phyloP scores from a whole-genome alignment of 1,140 invertebrate genomes.

The Leucophenga varia region DNA sequence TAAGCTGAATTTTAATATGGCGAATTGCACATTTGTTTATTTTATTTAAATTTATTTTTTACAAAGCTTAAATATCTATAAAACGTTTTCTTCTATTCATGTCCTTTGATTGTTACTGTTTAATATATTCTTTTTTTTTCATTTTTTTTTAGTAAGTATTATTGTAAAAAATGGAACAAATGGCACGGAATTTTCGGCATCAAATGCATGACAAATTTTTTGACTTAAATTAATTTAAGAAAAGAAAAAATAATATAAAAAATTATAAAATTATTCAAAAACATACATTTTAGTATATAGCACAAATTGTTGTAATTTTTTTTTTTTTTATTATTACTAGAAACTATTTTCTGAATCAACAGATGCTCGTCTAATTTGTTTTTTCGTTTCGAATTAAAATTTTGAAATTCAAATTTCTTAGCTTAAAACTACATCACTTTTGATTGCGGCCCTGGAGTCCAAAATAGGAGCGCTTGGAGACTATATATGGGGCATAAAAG shows the following conservation, averaged over 20 bases:
- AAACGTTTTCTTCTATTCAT: constrained; percentile 25
- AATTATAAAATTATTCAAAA: too few relatives aligned
- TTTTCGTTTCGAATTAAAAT: constrained; percentile 1
- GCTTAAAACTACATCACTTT: constrained; percentile 56
- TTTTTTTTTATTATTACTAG: too few relatives aligned
- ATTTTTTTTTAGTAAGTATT: constrained; percentile 1
- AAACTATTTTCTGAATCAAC: too few relatives aligned
- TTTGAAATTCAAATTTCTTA: constrained; percentile 22
- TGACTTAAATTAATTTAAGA: constrained; percentile 22
- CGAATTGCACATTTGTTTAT: constrained; percentile 33
- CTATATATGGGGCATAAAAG: too few relatives aligned
- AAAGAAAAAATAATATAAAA: neutral
- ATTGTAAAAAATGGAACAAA: constrained; percentile 37
- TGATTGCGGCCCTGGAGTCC: constrained; percentile 28
- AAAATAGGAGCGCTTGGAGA: too few relatives aligned
- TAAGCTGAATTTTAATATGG: constrained; percentile 14
- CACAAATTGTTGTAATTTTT: too few relatives aligned
- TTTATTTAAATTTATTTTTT: too few relatives aligned
- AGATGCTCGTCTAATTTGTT: neutral
- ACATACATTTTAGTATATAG: too few relatives aligned
- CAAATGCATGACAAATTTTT: constrained; percentile 13
- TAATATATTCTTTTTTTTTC: constrained; percentile 17
- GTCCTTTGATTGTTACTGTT: constrained; percentile 43
- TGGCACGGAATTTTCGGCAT: constrained; percentile 47
- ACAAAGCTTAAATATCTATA: constrained; percentile 30